Evolutionary conservation across 1,140 invertebrate genomes (phyloP).

Genomic region (Halyomorpha halys): DNA sequence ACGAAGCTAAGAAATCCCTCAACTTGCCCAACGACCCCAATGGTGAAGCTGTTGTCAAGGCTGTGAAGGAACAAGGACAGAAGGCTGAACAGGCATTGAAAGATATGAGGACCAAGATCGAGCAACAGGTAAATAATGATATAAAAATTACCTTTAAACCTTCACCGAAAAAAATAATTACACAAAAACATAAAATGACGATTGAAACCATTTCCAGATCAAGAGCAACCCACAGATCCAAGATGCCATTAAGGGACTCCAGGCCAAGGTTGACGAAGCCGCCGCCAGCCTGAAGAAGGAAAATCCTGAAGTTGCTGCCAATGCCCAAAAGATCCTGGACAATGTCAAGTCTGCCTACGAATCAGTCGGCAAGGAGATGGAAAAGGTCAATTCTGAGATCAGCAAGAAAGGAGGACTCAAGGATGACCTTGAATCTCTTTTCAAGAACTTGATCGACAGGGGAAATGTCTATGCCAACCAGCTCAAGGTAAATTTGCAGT

Average conservation of each 20-base stretch:
- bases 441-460: conserved; percentile 22
- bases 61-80: neutral
- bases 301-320: conserved; percentile 20
- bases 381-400: conserved; percentile 18
- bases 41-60: conserved; percentile 17
- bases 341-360: conserved; percentile 13
- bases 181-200: neutral
- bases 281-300: conserved; percentile 20
- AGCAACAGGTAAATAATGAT: conserved; percentile 21
- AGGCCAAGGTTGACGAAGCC: conserved; percentile 19
- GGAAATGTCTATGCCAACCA: conserved; percentile 15
- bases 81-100: conserved; percentile 6
- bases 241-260: conserved; percentile 7
- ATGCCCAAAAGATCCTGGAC: conserved; percentile 21
- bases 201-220: conserved; percentile 5
- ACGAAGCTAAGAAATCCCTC: conserved; percentile 14
- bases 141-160: too few relatives aligned
- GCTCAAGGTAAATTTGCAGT: neutral
- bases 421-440: conserved; percentile 15
- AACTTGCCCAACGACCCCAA: conserved; percentile 15
- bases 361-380: conserved; percentile 13
- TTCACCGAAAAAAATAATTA: too few relatives aligned
- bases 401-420: conserved; percentile 24
- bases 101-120: conserved; percentile 16
- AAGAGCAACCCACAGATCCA: conserved; percentile 17